Base-by-base conservation (phyloP, 2,113 vertebrate species). In the Vanacampus margaritifer region DNA sequence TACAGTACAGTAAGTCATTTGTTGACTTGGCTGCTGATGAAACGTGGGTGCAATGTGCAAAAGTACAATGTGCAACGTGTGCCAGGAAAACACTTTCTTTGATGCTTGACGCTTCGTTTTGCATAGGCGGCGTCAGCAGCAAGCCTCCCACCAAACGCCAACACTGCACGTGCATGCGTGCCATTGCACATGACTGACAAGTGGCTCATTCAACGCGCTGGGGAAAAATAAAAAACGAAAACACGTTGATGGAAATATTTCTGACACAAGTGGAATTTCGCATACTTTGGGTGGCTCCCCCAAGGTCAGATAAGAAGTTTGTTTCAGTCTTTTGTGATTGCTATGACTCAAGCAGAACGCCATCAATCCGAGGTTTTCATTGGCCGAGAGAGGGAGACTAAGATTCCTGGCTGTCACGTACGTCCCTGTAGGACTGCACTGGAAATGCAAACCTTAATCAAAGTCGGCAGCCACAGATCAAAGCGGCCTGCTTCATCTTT, bases 381-480 rank as follows among this genome's bases (percentile, higher is more conserved):
- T 83, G 79, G 76, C 77, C 82, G 84, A 13, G 84, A 13, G 48
- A 84, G 80, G 83, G 89, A 88, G 84, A 43, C 75, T n/a, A 78
- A 83, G 88, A 91, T 90, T 80, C 87, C 87, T 82, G 82, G 89
- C 87, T 84, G n/a, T 74, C 59, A 81, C 83, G 88, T 92, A 82
- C 83, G 89, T 92, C 91, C 90, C 93, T 78, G 84, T 89, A 89
- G 93, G 90, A 91, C 92, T 89, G 83, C 89, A 92, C 87, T 91
- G 91, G 91, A 92, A 91, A 92, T 94, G 92, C 91, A 92, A 89
- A 92, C 93, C 92, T 91, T 92, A 92, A 91, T 94, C 93, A 91
- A 90, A 91, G 87, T 87, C 77, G 80, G 77, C 86, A 85, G 87
- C 82, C 79, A 79, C 87, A 93, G 93, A 95, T 95, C 94, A 95